These are phyloP conservation scores for Bellardia bayeri DNA, from an alignment of 2,888 invertebrate genomes.

Conservation along the genomic window DNA sequence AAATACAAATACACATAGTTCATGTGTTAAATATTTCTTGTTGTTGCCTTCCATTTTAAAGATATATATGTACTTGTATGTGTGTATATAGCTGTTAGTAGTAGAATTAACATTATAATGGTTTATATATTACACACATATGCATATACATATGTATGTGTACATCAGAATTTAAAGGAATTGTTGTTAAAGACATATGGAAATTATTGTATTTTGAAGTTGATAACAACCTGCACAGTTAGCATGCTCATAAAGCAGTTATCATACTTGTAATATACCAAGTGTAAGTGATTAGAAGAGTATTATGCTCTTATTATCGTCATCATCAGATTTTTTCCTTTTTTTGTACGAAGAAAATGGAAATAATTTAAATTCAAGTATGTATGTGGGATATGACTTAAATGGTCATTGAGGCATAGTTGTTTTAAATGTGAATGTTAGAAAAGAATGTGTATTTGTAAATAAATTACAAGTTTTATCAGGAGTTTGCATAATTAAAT, in stretches of 20 bases:
- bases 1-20: slow-evolving; percentile 43
- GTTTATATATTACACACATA: slow-evolving; percentile 18
- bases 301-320: slow-evolving; percentile 19
- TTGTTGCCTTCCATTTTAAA: slow-evolving; percentile 21
- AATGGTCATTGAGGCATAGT: slow-evolving; percentile 36
- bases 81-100: slow-evolving; percentile 26
- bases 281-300: slow-evolving; percentile 34
- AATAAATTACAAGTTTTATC: neutral
- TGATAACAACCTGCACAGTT: slow-evolving; percentile 49
- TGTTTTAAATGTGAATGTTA: neutral
- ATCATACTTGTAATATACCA: slow-evolving; percentile 18
- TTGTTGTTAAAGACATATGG: slow-evolving; percentile 52
- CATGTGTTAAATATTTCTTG: slow-evolving; percentile 58
- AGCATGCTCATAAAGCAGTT: slow-evolving; percentile 39
- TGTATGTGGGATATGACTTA: slow-evolving; percentile 26
- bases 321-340: neutral
- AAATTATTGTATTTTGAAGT: slow-evolving; percentile 67
- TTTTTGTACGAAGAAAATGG: slow-evolving; percentile 6
- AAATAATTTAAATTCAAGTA: slow-evolving; percentile 28
- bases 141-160: neutral
- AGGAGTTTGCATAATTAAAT: neutral
- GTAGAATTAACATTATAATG: slow-evolving; percentile 47
- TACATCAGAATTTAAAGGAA: neutral
- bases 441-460: neutral
- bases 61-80: neutral